Percentiles rank a stretch among this genome's conserved stretches.
phyloP scores from a whole-genome alignment of 1,140 invertebrate genomes.

The Palaemon carinicauda region DNA sequence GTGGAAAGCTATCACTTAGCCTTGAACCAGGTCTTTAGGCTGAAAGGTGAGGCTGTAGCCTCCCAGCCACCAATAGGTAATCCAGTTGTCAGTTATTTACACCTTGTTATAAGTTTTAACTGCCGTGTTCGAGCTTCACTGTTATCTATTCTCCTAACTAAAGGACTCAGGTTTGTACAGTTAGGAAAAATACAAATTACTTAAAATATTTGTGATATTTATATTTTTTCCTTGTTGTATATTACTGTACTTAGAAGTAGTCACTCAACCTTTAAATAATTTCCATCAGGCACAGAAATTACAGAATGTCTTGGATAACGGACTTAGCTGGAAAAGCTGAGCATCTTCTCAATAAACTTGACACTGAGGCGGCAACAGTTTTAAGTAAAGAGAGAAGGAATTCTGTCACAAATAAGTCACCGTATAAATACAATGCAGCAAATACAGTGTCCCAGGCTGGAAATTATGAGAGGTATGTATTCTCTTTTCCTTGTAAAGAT shows the following conservation, averaged over 20 bases:
- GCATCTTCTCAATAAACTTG: constrained; percentile 83
- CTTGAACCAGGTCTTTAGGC: no score
- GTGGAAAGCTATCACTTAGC: no score
- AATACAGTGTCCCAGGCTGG: neutral
- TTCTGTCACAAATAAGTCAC: neutral
- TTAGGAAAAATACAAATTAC: no score
- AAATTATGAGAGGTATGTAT: constrained; percentile 17
- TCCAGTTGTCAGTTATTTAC: no score
- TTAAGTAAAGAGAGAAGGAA: constrained; percentile 60
- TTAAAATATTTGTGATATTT: no score
- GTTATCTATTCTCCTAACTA: no score
- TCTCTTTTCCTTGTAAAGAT: neutral
- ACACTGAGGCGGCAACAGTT: constrained; percentile 83
- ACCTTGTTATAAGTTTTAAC: no score
- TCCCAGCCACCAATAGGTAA: no score
- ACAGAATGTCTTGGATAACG: constrained; percentile 81
- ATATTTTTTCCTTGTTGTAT: neutral
- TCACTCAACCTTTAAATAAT: neutral
- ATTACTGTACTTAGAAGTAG: neutral
- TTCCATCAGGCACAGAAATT: neutral
- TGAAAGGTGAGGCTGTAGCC: no score
- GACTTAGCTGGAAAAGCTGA: constrained; percentile 85
- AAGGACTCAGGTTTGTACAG: no score
- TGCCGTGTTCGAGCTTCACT: no score
- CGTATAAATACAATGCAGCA: constrained; percentile 22